Conservation (phyloP, 2,113 vertebrate genomes). For the Carollia perspicillata region DNA sequence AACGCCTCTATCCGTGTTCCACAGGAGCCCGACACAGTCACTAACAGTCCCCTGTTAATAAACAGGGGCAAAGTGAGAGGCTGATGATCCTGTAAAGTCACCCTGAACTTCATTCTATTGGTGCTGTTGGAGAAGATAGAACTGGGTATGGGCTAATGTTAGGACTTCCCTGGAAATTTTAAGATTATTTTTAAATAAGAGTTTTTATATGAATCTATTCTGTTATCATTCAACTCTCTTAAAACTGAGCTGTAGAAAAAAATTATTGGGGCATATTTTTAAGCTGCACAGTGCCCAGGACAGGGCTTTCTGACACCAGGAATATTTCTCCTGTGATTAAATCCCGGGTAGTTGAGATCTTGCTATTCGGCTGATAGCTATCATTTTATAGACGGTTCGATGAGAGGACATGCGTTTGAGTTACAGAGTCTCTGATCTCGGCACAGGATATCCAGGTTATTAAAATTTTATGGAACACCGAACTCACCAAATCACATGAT, state of each 20-base stretch:
- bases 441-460: not conserved
- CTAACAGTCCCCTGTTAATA: not conserved
- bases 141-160: not conserved
- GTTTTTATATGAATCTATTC: not conserved
- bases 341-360: conserved; percentile 38
- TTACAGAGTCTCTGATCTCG: not conserved
- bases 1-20: not conserved
- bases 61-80: not conserved
- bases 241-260: not conserved
- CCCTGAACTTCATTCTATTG: not conserved
- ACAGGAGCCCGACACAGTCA: not conserved
- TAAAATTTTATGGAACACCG: conserved; percentile 23
- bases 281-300: not conserved
- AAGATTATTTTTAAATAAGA: not conserved
- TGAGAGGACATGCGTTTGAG: not conserved
- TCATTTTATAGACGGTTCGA: not conserved
- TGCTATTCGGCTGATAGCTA: not conserved
- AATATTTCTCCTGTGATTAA: not conserved
- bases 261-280: not conserved
- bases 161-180: not conserved
- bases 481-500: not conserved
- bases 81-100: not conserved
- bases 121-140: not conserved
- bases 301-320: not conserved
- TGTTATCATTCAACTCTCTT: not conserved